phyloP scores from a whole-genome alignment of 2,888 invertebrate genomes.

The Sminthurinus aureus region DNA sequence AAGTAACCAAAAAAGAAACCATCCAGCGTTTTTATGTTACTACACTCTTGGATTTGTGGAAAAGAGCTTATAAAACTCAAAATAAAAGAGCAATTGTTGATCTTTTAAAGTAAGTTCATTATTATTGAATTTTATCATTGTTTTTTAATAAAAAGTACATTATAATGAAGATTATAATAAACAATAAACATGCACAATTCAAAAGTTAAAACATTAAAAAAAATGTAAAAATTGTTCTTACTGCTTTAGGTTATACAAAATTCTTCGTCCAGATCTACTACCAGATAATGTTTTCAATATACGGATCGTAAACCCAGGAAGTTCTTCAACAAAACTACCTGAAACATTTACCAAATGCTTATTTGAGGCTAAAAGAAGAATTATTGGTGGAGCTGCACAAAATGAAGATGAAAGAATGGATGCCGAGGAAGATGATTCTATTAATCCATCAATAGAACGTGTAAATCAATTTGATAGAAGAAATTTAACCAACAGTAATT shows the following conservation, averaged over 20 bases:
- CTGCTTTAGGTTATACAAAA: constrained; percentile 11
- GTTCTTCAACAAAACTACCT: background rate
- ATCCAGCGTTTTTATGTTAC: background rate
- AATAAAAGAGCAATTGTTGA: background rate
- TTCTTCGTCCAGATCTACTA: constrained; percentile 19
- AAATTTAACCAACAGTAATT: background rate
- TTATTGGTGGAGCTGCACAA: background rate
- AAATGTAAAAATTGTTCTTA: no score
- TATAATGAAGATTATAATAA: no score
- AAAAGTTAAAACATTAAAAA: no score
- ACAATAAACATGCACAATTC: no score
- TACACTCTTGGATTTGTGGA: background rate
- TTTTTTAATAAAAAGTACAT: background rate
- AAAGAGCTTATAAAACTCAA: background rate
- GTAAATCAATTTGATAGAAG: background rate
- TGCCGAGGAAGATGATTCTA: background rate
- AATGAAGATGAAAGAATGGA: background rate
- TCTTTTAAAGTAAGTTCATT: background rate
- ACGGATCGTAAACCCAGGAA: background rate
- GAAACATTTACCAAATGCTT: background rate
- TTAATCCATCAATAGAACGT: background rate
- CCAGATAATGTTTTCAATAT: constrained; percentile 25
- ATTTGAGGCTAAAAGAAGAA: constrained; percentile 8
- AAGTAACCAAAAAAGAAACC: background rate
- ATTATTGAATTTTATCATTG: background rate